Base-by-base conservation (phyloP, 2,888 invertebrate genomes). In the Catocala fraxini region DNA sequence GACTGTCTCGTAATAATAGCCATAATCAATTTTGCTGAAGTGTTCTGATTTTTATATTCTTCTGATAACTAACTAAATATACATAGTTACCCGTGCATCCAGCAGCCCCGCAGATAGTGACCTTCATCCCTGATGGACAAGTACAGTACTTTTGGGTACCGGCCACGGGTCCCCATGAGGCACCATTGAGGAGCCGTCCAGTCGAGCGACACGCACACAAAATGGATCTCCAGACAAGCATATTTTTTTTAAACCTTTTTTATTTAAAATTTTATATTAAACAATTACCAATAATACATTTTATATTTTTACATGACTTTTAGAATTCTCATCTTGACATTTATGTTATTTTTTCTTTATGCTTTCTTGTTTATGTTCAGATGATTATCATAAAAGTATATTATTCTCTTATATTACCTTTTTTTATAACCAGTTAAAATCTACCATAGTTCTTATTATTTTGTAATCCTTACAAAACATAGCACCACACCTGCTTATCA, bases 81-180 rank as follows among this genome's bases (percentile, higher is more conserved):
- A 47, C 12, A 7, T 41, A 10, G 56, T 6, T 78, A 94, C 95
- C 95, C 71, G 94, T 95, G 63, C 87, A 85, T 43, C 95, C 95
- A 45, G 89, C 92, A 10, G 95, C 95, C 1, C 95, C 95, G 59
- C 95, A 90, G 45, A 95, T 88, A 6, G 95, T 93, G 9, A 95
- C 90, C 79, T 95, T 95, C 93, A 95, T 89, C 0, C 92, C 93
- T 43, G 70, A 54, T n/a, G 91, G 86, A 56, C 87, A 85, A 1
- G 86, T 86, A 63, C 88, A 85, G 64, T 90, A 89, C 3, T 39
- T 39, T 6, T 39, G 35, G 7, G 6, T 39, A 6, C 45, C 11
- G 9, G 35, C 9, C 35, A 39, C 7, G 35, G 35, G 35, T 39
- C 6, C 7, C 35, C 35, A 39, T 39, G 15, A 39, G 15, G 6